These are phyloP conservation scores for Elmis aenea DNA, from an alignment of 2,888 invertebrate species.

Conservation along the genomic window DNA sequence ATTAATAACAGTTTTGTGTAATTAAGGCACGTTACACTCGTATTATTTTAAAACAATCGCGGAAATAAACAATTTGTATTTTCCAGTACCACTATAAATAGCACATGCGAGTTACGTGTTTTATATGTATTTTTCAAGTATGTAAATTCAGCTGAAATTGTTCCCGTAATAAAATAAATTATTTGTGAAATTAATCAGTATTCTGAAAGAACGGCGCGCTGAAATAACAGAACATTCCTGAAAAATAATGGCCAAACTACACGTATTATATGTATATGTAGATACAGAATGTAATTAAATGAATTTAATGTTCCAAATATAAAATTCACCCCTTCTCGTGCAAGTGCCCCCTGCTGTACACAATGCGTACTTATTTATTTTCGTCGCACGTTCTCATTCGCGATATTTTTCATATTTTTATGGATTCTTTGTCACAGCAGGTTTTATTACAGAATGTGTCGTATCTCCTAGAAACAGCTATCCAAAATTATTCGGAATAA, in stretches of 20 bases:
- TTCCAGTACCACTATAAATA: no score
- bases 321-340: conserved; percentile 39
- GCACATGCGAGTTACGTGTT: no score
- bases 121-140: conserved; percentile 13
- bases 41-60: no score
- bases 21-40: no score
- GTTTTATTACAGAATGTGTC: no score
- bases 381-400: conserved; percentile 28
- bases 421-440: conserved; percentile 30
- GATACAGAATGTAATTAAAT: conserved; percentile 47
- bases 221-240: conserved; percentile 35
- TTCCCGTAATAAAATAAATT: conserved; percentile 23
- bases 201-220: conserved; percentile 36
- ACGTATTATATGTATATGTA: conserved; percentile 46
- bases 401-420: conserved; percentile 30
- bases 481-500: no score
- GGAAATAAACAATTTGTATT: no score
- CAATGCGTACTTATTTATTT: conserved; percentile 34
- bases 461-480: no score
- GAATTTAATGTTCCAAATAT: conserved; percentile 47
- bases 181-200: conserved; percentile 43
- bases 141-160: conserved; percentile 9
- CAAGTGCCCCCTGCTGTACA: conserved; percentile 23
- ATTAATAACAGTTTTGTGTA: no score
- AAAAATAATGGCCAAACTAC: conserved; percentile 44